These are phyloP conservation scores for Margarornis squamiger DNA, from an alignment of 2,797 vertebrate species.

Conservation along the genomic window DNA sequence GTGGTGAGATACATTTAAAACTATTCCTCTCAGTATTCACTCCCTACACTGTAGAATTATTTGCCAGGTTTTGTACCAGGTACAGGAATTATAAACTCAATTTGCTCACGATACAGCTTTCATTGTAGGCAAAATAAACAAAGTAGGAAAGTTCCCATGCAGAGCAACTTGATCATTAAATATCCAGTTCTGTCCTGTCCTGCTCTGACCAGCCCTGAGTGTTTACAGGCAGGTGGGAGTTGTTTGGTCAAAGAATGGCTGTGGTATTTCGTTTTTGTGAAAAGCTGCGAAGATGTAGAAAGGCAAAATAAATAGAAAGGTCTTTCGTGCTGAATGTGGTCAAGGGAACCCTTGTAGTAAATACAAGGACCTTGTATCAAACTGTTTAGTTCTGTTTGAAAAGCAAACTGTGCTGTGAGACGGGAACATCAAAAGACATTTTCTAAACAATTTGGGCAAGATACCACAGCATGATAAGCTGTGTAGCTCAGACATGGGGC, in stretches of 20 bases:
- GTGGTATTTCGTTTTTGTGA: background rate
- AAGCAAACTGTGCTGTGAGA: background rate
- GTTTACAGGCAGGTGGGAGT: accelerated
- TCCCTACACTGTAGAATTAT: background rate
- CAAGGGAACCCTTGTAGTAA: background rate
- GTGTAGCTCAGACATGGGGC: background rate
- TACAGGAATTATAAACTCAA: background rate
- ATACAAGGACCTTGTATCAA: background rate
- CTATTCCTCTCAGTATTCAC: background rate
- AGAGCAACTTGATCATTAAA: background rate
- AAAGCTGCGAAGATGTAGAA: background rate
- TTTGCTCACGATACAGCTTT: background rate
- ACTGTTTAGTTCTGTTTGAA: background rate
- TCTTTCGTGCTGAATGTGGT: background rate
- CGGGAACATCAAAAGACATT: background rate
- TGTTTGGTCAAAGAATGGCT: background rate
- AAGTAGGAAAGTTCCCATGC: background rate
- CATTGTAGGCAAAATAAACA: background rate
- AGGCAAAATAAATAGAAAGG: background rate
- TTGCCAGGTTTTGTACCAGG: background rate
- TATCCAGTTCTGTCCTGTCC: background rate
- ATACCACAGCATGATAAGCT: background rate
- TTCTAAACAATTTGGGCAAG: background rate
- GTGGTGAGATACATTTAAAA: background rate
- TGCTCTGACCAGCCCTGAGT: background rate